Evolutionary conservation across 2,797 vertebrate species (phyloP).

Genomic region (Danio albolineatus): DNA sequence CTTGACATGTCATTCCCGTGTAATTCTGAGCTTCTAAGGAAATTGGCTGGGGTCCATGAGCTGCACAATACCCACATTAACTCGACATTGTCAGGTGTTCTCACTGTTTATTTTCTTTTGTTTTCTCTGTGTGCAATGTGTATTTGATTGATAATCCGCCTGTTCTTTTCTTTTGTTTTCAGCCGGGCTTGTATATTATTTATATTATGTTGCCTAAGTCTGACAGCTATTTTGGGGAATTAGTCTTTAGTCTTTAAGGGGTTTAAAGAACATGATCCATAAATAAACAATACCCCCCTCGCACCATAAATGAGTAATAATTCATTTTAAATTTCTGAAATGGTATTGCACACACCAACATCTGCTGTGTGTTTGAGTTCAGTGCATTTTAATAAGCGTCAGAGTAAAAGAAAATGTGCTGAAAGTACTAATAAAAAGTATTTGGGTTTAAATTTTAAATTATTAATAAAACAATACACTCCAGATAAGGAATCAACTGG

Average conservation of each 20-base stretch:
- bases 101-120: constrained; percentile 77
- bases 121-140: constrained; percentile 68
- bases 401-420: neutral
- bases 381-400: neutral
- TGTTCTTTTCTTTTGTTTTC: constrained; percentile 76
- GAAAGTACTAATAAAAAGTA: neutral
- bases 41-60: constrained; percentile 70
- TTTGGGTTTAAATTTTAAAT: neutral
- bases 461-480: neutral
- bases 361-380: constrained; percentile 19
- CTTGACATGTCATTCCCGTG: constrained; percentile 68
- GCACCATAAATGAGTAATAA: constrained; percentile 78
- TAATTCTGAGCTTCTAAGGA: constrained; percentile 65
- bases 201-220: constrained; percentile 70
- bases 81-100: constrained; percentile 70
- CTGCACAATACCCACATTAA: constrained; percentile 71
- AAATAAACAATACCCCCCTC: constrained; percentile 77
- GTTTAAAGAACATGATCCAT: constrained; percentile 77
- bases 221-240: constrained; percentile 79
- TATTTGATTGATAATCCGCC: constrained; percentile 75
- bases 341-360: constrained; percentile 8
- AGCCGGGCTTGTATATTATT: constrained; percentile 77
- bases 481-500: neutral
- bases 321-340: constrained; percentile 79
- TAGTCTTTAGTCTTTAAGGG: constrained; percentile 78